Evolutionary conservation across 2,797 vertebrate species (phyloP), one percentile per base, ranked within the genome.

Genomic region (Taenioides sp.): DNA sequence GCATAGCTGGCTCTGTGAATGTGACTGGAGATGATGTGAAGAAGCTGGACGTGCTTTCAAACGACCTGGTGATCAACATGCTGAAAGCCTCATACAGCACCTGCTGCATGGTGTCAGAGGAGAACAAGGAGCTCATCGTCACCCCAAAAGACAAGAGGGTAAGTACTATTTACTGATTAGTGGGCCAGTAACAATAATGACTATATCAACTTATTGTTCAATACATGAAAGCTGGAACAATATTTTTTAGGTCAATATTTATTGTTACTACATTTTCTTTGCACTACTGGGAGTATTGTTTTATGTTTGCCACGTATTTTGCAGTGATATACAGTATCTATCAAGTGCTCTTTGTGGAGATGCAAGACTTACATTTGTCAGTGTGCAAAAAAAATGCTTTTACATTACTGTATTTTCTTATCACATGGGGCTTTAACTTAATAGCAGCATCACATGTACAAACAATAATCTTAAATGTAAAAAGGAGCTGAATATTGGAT

Each of bases 11-110:
- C 22, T 93, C 93, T 0, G 92, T 98, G 73, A 99, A 99, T 0
- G 96, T 98, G 88, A 99, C 97, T 0, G 98, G 97, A 0, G 97
- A 98, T 0, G 96, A 99, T 1, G 94, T 95, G 92, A 99, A 99
- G 92, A 99, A 99, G 84, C 91, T 99, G 91, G 98, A 98, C 5
- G 93, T 99, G 7, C 84, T 99, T 59, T 98, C 98, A 37, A 98
- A 98, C 43, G 86, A 94, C 65, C 88, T 99, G 90, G 92, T 98
- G 65, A 95, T 98, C 89, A 99, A 99, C 83, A 97, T 99, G 97
- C 94, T 99, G n/a, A 94, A 91, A 83, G 94, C 97, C 12, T 98
- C 97, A 79, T 98, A 96, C 80, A 83, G 95, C 80, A 96, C 95
- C 72, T 98, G 96, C 3, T 93, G 96, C 76, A 88, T 99, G 84